Base-by-base conservation (phyloP, 2,113 vertebrate genomes). In the Coracopsis vasa region DNA sequence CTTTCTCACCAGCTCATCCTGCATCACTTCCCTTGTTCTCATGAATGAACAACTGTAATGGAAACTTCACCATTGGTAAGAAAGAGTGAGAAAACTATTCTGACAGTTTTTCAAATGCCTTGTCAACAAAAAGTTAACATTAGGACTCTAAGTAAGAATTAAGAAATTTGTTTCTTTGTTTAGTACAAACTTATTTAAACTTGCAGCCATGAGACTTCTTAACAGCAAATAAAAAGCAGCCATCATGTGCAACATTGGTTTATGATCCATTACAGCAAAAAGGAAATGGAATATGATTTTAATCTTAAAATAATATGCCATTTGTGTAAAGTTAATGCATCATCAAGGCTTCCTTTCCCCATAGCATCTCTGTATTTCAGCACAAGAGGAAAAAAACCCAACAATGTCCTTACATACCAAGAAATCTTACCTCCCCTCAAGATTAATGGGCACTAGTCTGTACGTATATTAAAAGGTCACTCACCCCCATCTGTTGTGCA, bases 21-120 rank as follows among this genome's bases (percentile, higher is more conserved):
- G 97, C 84, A 70, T 71, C 92, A 84, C 90, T 98, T 98, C 98
- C 98, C 96, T 95, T 98, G 80, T 98, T 97, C 98, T 97, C 97
- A 97, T 97, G 97, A 97, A 97, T 96, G 73, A 97, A 90, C 91
- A 93, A 81, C 72, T 80, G 78, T 35, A 83, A 89, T 94, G 97
- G 96, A 97, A 96, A 96, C 48, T 54, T 44, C 75, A 51, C 78
- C 65, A 67, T 62, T 67, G 45, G 91, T 91, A 88, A 94, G n/a
- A 81, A 90, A 53, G 25, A 93, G 48, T 75, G 48, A 96, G 66
- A 92, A 94, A 90, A 39, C 19, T 4, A 23, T 5, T 50, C 35
- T n/a, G 58, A 62, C 9, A 71, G 27, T 72, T 83, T 88, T 82
- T 78, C 71, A 87, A 90, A 73, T 58, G 48, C 42, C 69, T 48